phyloP scores from a whole-genome alignment of 1,140 invertebrate species.

The Halesus radiatus region DNA sequence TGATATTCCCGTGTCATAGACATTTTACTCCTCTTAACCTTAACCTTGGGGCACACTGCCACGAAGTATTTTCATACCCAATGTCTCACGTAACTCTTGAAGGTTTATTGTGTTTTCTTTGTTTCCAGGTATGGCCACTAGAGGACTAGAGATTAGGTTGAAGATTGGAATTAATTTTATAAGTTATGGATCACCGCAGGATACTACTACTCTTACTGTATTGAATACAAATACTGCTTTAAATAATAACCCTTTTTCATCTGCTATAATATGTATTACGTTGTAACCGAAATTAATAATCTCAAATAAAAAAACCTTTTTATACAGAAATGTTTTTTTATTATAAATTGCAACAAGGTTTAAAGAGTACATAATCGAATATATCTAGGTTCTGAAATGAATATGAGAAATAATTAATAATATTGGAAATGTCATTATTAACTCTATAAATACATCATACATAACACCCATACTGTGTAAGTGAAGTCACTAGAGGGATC shows the following conservation, averaged over 20 bases:
- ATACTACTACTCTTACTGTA: not conserved
- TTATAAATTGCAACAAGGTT: constrained; percentile 46
- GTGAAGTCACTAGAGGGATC: too few relatives aligned
- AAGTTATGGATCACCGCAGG: not conserved
- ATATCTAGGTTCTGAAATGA: constrained; percentile 51
- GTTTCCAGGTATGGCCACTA: constrained; percentile 71
- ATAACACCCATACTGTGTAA: constrained; percentile 12
- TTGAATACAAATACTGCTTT: not conserved
- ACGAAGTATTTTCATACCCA: too few relatives aligned
- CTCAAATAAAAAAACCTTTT: constrained; percentile 44
- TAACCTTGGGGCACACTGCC: too few relatives aligned
- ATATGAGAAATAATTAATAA: constrained; percentile 48
- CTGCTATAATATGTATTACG: not conserved
- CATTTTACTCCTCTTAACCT: too few relatives aligned
- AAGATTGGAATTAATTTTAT: constrained; percentile 18
- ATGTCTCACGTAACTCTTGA: too few relatives aligned
- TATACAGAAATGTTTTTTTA: constrained; percentile 46
- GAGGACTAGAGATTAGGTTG: not conserved
- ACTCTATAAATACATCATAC: constrained; percentile 29
- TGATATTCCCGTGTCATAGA: too few relatives aligned
- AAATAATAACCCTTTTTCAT: not conserved
- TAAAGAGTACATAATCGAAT: constrained; percentile 48
- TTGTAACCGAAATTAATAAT: constrained; percentile 3
- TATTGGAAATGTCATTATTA: constrained; percentile 30
- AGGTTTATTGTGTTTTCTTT: constrained; percentile 27